Conservation (phyloP, 2,797 vertebrate species). For the Anableps anableps region DNA sequence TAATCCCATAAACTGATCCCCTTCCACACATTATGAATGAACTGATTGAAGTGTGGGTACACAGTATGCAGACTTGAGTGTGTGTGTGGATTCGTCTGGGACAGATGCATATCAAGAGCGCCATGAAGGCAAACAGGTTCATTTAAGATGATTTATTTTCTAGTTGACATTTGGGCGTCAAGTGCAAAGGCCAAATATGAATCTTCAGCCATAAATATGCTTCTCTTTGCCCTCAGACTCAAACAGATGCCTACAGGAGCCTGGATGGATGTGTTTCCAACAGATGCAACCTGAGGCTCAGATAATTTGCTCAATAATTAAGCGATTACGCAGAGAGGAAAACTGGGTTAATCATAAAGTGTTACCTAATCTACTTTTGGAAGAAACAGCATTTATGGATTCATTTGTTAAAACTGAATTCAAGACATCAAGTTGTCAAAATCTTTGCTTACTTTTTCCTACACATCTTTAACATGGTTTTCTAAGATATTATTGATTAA, state of each 20-base stretch:
- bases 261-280: slow-evolving; percentile 54
- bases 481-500: background rate
- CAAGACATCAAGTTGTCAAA: slow-evolving; percentile 15
- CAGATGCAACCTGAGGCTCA: slow-evolving; percentile 52
- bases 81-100: slow-evolving; percentile 51
- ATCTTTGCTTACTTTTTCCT: background rate
- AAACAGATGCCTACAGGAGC: slow-evolving; percentile 30
- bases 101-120: slow-evolving; percentile 33
- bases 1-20: slow-evolving; percentile 48
- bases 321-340: slow-evolving; percentile 59
- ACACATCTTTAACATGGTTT: background rate
- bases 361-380: slow-evolving; percentile 48
- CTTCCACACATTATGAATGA: slow-evolving; percentile 62
- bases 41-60: slow-evolving; percentile 56
- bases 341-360: slow-evolving; percentile 62
- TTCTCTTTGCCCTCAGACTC: slow-evolving; percentile 33
- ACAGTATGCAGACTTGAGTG: slow-evolving; percentile 44
- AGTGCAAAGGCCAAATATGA: slow-evolving; percentile 39
- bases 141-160: slow-evolving; percentile 57
- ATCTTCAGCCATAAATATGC: slow-evolving; percentile 43
- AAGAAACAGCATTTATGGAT: slow-evolving; percentile 40
- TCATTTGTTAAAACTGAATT: slow-evolving; percentile 27
- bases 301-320: slow-evolving; percentile 68
- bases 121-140: slow-evolving; percentile 41
- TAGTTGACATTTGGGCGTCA: slow-evolving; percentile 49